These are phyloP conservation scores for Elgaria multicarinata DNA, from an alignment of 2,113 vertebrate species.

Conservation along the genomic window DNA sequence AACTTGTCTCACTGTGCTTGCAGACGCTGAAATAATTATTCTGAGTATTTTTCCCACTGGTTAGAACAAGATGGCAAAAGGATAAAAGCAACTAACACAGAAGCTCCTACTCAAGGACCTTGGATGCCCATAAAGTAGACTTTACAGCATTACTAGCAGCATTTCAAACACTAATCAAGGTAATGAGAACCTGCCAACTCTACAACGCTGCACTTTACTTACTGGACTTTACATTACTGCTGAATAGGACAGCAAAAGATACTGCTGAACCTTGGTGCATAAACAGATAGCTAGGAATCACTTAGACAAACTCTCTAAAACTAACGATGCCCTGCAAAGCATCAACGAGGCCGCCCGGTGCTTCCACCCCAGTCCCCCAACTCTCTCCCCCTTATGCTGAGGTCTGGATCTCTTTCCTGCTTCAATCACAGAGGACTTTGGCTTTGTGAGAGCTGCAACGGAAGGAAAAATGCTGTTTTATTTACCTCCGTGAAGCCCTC, in stretches of 20 bases:
- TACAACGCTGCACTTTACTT: neutral
- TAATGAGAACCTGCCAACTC: neutral
- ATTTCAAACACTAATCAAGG: accelerated
- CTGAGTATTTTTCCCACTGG: neutral
- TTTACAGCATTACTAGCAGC: neutral
- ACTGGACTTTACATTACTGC: accelerated
- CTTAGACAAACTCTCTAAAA: conserved; percentile 14
- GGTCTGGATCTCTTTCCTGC: neutral
- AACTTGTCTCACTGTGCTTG: neutral
- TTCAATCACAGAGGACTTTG: accelerated
- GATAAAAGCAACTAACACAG: conserved; percentile 2
- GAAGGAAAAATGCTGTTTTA: neutral
- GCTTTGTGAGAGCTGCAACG: accelerated
- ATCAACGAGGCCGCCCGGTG: neutral
- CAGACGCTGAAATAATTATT: neutral
- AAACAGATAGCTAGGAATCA: neutral
- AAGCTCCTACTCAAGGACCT: neutral
- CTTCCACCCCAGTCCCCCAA: neutral
- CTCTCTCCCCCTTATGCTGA: neutral
- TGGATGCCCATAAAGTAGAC: neutral
- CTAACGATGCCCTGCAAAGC: neutral
- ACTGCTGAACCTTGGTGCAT: accelerated
- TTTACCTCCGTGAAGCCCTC: conserved; percentile 95
- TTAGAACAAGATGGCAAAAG: accelerated
- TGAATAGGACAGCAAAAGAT: neutral